Evolutionary conservation across 2,888 invertebrate species (phyloP).

Genomic region (Caenorhabditis sp.): DNA sequence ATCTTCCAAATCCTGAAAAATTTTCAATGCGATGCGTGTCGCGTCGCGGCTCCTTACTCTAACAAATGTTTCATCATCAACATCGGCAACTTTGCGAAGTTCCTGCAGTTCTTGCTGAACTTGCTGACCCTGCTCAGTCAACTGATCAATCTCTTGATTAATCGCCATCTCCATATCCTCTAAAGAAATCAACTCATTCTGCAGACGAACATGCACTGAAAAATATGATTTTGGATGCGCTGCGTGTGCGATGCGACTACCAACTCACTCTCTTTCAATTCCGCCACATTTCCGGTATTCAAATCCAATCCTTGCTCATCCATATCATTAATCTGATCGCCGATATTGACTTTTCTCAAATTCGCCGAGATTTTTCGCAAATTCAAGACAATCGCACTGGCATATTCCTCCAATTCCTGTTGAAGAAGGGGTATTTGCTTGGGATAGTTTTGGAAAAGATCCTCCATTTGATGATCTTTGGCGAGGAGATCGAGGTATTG

Average conservation of each 20-base stretch:
- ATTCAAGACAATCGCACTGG: slow-evolving; percentile 46
- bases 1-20: slow-evolving; percentile 40
- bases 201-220: slow-evolving; percentile 65
- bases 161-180: slow-evolving; percentile 56
- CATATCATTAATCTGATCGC: slow-evolving; percentile 29
- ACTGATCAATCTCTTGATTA: slow-evolving; percentile 5
- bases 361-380: slow-evolving; percentile 50
- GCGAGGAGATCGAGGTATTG: slow-evolving; percentile 84
- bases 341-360: slow-evolving; percentile 44
- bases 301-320: slow-evolving; percentile 32
- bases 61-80: neutral
- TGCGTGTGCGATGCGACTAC: too few species aligned
- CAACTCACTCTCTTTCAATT: slow-evolving; percentile 9
- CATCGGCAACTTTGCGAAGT: neutral
- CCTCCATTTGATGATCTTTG: slow-evolving; percentile 83
- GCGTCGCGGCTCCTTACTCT: slow-evolving; percentile 7
- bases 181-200: slow-evolving; percentile 61
- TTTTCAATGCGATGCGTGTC: too few species aligned
- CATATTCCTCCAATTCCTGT: slow-evolving; percentile 48
- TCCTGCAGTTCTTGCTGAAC: slow-evolving; percentile 10
- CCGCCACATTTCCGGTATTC: slow-evolving; percentile 3
- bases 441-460: slow-evolving; percentile 76
- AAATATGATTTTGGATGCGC: too few species aligned
- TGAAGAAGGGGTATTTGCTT: slow-evolving; percentile 26
- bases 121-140: neutral